Percentiles rank a stretch among this genome's conserved stretches.
Conservation (phyloP, 2,888 invertebrate species). For the Zeuzera pyrina region DNA sequence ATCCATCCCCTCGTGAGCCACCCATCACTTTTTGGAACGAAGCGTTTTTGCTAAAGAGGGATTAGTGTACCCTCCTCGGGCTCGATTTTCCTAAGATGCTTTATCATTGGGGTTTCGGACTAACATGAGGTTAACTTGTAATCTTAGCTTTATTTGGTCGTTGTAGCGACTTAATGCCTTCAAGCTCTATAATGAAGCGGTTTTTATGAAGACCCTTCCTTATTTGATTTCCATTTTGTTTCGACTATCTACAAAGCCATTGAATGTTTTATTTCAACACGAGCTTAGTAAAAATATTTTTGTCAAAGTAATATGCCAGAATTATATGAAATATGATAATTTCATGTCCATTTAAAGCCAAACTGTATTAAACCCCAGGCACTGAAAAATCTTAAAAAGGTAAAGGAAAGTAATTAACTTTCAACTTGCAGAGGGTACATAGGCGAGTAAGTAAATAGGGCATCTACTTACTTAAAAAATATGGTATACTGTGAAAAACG, state of each 20-base stretch:
- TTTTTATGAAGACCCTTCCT: slow-evolving; percentile 53
- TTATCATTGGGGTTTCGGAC: slow-evolving; percentile 70
- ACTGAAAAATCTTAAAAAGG: too few relatives aligned
- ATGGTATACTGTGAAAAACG: slow-evolving; percentile 61
- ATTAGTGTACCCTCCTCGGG: slow-evolving; percentile 69
- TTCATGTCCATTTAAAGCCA: too few relatives aligned
- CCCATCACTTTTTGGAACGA: slow-evolving; percentile 70
- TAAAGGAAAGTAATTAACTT: slow-evolving; percentile 21
- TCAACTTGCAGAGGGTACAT: slow-evolving; percentile 14
- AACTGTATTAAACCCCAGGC: too few relatives aligned
- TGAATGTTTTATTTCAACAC: too few relatives aligned
- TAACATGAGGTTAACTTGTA: slow-evolving; percentile 73
- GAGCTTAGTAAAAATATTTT: slow-evolving; percentile 12
- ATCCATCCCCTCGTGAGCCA: slow-evolving; percentile 64
- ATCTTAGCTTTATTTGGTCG: slow-evolving; percentile 70
- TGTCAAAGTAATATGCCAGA: too few relatives aligned
- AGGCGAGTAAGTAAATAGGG: slow-evolving; percentile 31
- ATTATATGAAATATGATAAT: too few relatives aligned
- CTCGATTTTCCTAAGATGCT: slow-evolving; percentile 69
- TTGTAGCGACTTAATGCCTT: slow-evolving; percentile 61
- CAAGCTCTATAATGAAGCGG: slow-evolving; percentile 56
- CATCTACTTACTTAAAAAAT: slow-evolving; percentile 38
- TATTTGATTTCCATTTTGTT: slow-evolving; percentile 36
- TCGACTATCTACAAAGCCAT: too few relatives aligned
- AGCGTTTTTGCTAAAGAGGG: slow-evolving; percentile 74